Percentiles rank a stretch among this genome's conserved stretches.
These are phyloP conservation scores for Plectrocnemia conspersa DNA, from an alignment of 1,140 invertebrate genomes.

Conservation along the genomic window DNA sequence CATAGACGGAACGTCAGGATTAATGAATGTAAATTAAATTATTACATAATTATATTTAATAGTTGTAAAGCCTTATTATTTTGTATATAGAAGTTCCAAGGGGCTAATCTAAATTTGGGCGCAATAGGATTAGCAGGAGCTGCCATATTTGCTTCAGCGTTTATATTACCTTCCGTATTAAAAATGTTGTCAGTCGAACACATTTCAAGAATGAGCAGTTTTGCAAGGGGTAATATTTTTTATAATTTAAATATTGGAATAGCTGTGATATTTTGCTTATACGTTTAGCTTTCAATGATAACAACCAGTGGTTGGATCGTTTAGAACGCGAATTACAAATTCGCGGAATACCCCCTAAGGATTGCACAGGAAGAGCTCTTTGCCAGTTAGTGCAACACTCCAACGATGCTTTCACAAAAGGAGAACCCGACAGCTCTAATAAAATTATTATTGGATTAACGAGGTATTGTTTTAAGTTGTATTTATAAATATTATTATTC, in stretches of 20 bases:
- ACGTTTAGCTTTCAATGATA: constrained; percentile 1
- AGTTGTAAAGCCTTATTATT: constrained; percentile 3
- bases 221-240: constrained; percentile 12
- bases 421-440: constrained; percentile 17
- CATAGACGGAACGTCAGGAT: constrained; percentile 35
- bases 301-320: not conserved
- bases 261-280: not conserved
- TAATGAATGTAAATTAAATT: constrained; percentile 21
- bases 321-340: constrained; percentile 5
- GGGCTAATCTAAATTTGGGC: constrained; percentile 44
- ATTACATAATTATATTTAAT: not conserved
- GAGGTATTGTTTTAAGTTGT: constrained; percentile 18
- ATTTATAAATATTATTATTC: not conserved
- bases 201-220: constrained; percentile 16
- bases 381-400: constrained; percentile 16
- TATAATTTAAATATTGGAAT: constrained; percentile 13
- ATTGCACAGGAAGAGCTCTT: constrained; percentile 7
- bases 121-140: constrained; percentile 41
- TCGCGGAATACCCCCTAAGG: constrained; percentile 17
- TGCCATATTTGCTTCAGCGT: constrained; percentile 39
- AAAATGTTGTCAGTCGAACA: constrained; percentile 34
- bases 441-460: constrained; percentile 30
- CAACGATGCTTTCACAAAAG: constrained; percentile 1
- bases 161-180: constrained; percentile 40
- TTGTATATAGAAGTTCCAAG: constrained; percentile 43